Evolutionary conservation across 2,888 invertebrate species (phyloP), one percentile per base, ranked within the genome.

Genomic region (Oegoconia quadripuncta): DNA sequence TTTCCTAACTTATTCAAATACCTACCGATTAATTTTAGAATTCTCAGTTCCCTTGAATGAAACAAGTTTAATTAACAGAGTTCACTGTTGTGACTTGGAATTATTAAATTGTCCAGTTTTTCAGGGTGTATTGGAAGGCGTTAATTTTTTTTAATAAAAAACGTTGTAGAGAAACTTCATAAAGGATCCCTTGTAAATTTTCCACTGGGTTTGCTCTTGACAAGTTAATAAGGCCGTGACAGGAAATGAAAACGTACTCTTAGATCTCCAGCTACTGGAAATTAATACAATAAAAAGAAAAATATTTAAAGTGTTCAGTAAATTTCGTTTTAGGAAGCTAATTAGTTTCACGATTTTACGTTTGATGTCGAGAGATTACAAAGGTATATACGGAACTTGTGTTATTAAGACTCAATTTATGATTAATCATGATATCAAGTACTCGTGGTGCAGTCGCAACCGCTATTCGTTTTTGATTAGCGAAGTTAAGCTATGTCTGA

Each of bases 21-120:
- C n/a, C n/a, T n/a, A n/a, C 70, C 76, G 75, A 81, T 83, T 80
- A 79, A 82, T 83, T 81, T 78, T 57, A 66, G 67, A 60, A 78
- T 71, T 76, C 74, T 74, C 72, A 68, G 67, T 76, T 76, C 74
- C 74, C 74, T 76, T 69, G 68, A 77, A 80, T 75, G 69, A 76
- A 81, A 78, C 71, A 75, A 80, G 69, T 81, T 83, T 79, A 82
- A 83, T 83, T 79, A 82, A 77, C 69, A 74, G 33, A 77, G 73
- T 78, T 79, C 52, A 54, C 45, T 64, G 64, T 72, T 60, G 57
- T 54, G 56, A 68, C 45, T 47, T 45, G 3, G 44, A 36, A 44
- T 41, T 46, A 48, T 50, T 44, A 44, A 51, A 52, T 46, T 44
- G 37, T 45, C 44, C 41, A 17, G 27, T 17, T 27, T 26, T 11